Evolutionary conservation across 2,888 invertebrate genomes (phyloP).

Genomic region (Margaritifera margaritifera): DNA sequence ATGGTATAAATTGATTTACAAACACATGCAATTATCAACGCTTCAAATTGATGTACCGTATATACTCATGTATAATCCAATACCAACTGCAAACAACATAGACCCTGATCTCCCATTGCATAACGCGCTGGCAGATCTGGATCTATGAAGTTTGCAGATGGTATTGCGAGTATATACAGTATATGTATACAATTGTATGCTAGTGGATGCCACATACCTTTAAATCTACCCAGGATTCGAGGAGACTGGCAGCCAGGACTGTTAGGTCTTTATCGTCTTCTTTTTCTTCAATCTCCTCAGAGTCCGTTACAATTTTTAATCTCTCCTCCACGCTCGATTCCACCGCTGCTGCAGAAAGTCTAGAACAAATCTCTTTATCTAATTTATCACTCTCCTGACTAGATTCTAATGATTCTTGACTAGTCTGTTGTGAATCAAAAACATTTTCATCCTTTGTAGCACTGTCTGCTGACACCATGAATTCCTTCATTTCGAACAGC

Average conservation of each 20-base stretch:
- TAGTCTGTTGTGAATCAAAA: constrained; percentile 21
- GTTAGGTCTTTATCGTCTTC: constrained; percentile 45
- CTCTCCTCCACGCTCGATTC: constrained; percentile 2
- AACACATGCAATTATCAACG: too few relatives aligned
- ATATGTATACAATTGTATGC: too few relatives aligned
- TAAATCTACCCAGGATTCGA: constrained; percentile 82
- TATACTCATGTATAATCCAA: too few relatives aligned
- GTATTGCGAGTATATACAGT: too few relatives aligned
- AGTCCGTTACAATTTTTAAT: constrained; percentile 28
- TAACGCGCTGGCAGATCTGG: too few relatives aligned
- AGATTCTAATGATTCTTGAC: constrained; percentile 28
- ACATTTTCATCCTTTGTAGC: constrained; percentile 20
- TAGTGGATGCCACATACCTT: constrained; percentile 65
- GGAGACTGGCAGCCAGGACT: constrained; percentile 75
- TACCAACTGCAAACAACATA: too few relatives aligned
- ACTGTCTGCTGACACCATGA: not conserved
- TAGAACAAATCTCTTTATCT: constrained; percentile 15
- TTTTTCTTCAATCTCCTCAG: constrained; percentile 22
- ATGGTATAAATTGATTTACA: too few relatives aligned
- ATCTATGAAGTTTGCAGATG: too few relatives aligned
- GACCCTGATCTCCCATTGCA: too few relatives aligned
- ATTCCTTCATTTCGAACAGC: constrained; percentile 22
- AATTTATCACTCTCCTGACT: constrained; percentile 27
- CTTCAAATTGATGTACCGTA: too few relatives aligned
- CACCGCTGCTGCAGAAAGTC: constrained; percentile 13